Conservation (phyloP, 2,888 invertebrate genomes). For the Octodonta nipae region DNA sequence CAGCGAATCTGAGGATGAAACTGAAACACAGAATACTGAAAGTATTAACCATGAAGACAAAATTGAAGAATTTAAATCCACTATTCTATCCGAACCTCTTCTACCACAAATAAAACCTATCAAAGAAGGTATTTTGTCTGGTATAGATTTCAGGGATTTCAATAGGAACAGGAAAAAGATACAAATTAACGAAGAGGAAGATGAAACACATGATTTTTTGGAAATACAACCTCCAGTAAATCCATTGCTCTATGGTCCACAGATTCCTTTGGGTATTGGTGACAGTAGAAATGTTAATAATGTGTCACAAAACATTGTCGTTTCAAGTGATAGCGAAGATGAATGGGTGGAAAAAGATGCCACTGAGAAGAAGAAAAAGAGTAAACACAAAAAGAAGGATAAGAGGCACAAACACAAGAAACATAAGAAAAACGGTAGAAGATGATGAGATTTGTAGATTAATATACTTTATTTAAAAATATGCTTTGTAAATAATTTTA, state of each 20-base stretch:
- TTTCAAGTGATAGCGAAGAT: conserved; percentile 17
- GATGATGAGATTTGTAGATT: too few species aligned
- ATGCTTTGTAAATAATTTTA: too few species aligned
- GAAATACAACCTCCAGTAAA: too few species aligned
- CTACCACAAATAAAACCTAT: conserved; percentile 30
- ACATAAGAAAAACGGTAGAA: too few species aligned
- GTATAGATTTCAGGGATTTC: conserved; percentile 13
- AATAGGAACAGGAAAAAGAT: neutral
- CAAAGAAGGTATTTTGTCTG: conserved; percentile 31
- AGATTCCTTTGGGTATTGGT: neutral
- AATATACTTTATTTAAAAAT: too few species aligned
- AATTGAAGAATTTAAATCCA: conserved; percentile 23
- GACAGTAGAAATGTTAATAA: neutral
- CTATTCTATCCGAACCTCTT: conserved; percentile 26
- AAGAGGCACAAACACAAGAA: conserved; percentile 40
- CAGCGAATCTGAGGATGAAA: conserved; percentile 40
- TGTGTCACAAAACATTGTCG: conserved; percentile 3
- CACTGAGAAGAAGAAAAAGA: conserved; percentile 13
- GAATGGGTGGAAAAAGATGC: conserved; percentile 25
- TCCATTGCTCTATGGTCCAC: neutral
- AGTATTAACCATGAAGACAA: too few species aligned
- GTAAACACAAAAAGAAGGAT: conserved; percentile 20
- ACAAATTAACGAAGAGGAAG: too few species aligned
- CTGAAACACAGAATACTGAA: too few species aligned
- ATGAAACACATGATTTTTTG: too few species aligned